A percentile compares a stretch with the other conserved stretches of the same genome.
phyloP scores from a whole-genome alignment of 2,888 invertebrate genomes.

The Eulithis prunata region DNA sequence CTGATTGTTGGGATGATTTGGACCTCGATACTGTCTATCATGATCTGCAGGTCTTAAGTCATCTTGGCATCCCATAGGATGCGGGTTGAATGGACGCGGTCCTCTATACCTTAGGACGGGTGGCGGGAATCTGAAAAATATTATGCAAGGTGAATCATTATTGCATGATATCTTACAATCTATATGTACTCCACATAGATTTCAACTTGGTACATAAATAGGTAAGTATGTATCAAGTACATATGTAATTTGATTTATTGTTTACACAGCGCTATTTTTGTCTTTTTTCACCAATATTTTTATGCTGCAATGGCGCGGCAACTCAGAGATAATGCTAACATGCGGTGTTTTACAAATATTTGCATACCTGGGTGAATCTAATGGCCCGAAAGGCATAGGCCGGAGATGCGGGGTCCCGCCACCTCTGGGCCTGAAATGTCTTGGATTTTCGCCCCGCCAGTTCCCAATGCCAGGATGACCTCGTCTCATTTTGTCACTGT shows the following conservation, averaged over 20 bases:
- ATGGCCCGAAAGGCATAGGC: conserved; percentile 55
- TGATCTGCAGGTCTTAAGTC: conserved; percentile 49
- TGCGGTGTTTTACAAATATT: neutral
- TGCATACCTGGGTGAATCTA: conserved; percentile 62
- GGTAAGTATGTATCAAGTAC: neutral
- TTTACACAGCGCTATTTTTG: neutral
- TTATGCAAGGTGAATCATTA: neutral
- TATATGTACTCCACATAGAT: too few relatives aligned
- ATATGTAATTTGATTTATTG: neutral
- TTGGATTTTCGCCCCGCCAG: conserved; percentile 75
- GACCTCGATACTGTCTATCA: conserved; percentile 57
- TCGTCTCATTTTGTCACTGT: conserved; percentile 74
- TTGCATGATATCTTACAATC: neutral
- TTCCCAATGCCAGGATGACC: conserved; percentile 74
- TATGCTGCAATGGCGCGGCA: conserved; percentile 56
- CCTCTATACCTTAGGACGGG: conserved; percentile 54
- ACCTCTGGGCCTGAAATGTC: conserved; percentile 71
- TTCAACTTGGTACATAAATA: too few relatives aligned
- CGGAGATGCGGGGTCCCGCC: conserved; percentile 65
- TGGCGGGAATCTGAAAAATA: conserved; percentile 64
- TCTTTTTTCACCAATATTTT: conserved; percentile 2
- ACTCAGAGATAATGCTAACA: conserved; percentile 49
- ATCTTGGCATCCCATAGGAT: conserved; percentile 41
- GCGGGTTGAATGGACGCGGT: conserved; percentile 49
- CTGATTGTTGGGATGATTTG: conserved; percentile 47